Conservation (phyloP, 2,797 vertebrate genomes). For the Sparidentex hasta region DNA sequence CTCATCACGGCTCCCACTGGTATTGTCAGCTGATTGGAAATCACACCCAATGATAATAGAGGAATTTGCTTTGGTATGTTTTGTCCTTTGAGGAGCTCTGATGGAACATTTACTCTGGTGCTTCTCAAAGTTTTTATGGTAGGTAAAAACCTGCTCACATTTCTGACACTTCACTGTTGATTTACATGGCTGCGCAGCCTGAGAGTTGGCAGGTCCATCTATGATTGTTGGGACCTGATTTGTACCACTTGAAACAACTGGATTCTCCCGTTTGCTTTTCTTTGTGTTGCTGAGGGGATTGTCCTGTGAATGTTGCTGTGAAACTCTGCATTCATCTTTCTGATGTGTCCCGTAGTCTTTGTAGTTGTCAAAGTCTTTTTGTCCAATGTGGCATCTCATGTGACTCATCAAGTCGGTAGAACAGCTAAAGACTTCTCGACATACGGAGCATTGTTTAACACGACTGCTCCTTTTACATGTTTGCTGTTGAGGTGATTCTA, state of each 20-base stretch:
- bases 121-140: slow-evolving; percentile 42
- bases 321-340: slow-evolving; percentile 24
- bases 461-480: slow-evolving; percentile 31
- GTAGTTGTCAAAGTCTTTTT: slow-evolving; percentile 45
- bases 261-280: neutral
- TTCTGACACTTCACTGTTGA: slow-evolving; percentile 19
- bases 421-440: slow-evolving; percentile 30
- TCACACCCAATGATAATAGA: slow-evolving; percentile 14
- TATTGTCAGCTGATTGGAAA: slow-evolving; percentile 2
- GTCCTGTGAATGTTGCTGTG: neutral
- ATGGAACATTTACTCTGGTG: slow-evolving; percentile 35
- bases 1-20: neutral
- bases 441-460: slow-evolving; percentile 39
- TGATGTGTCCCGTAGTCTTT: slow-evolving; percentile 21
- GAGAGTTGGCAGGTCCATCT: neutral
- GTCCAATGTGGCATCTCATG: slow-evolving; percentile 32
- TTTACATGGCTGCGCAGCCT: neutral
- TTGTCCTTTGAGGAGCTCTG: slow-evolving; percentile 5
- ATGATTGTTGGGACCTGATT: neutral
- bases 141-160: slow-evolving; percentile 44
- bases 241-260: slow-evolving; percentile 6
- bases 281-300: neutral
- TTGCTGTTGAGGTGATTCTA: slow-evolving; percentile 1
- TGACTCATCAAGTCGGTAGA: slow-evolving; percentile 42
- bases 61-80: neutral